Evolutionary conservation across 1,140 invertebrate genomes (phyloP), one percentile per base, ranked within the genome.

Genomic region (Thaumatotibia leucotreta): DNA sequence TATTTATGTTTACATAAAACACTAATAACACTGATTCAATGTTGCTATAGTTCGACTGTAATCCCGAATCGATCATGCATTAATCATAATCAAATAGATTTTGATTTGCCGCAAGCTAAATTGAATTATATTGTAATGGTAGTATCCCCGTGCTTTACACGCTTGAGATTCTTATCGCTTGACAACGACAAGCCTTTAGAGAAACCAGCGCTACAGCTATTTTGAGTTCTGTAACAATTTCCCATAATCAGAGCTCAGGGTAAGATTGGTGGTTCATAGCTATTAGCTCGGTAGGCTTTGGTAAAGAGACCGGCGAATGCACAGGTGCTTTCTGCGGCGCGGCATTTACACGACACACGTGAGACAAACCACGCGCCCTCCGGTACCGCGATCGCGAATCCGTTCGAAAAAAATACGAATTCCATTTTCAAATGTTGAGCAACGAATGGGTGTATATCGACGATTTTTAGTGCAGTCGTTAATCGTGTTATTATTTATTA

Each of bases 331-430:
- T 75, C 74, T 77, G 72, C 67, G 63, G 66, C 63, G 52, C 72
- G 80, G 69, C 86, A 88, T 86, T 86, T 84, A 84, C 70, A 68
- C 77, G 77, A 82, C 74, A 79, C 77, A 72, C 86, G 84, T 78
- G 76, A 39, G 75, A 71, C 68, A 67, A 77, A 80, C 33, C 20
- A 64, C 65, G 72, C 61, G 70, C 63, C 64, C 65, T 52, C 65
- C 69, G 65, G 64, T 66, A 69, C 54, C 67, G 66, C 68, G 70
- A 66, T 11, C 61, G 61, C 29, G 61, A 62, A 32, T 33, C 29
- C 10, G 61, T 17, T 33, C n/a, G 63, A 72, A 65, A 72, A 61
- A 63, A 50, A 52, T 52, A 39, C 27, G 50, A 17, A 49, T 62
- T 62, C 61, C 6, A 5, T 17, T 33, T 62, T 61, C 27, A 35